phyloP scores from a whole-genome alignment of 2,888 invertebrate species.

The Temnothorax ravouxi region DNA sequence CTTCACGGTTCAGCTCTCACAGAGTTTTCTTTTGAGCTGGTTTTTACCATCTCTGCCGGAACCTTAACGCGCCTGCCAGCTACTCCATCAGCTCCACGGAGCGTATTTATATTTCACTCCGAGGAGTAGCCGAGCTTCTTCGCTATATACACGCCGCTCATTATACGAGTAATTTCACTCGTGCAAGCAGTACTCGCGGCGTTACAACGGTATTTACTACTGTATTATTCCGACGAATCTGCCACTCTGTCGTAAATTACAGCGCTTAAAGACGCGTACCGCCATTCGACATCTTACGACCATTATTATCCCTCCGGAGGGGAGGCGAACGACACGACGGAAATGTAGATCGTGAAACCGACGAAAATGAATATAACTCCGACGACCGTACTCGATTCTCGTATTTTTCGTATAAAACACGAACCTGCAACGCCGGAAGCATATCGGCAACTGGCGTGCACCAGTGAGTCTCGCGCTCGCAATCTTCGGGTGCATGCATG shows the following conservation, averaged over 20 bases:
- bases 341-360: slow-evolving; percentile 20
- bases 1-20: slow-evolving; percentile 51
- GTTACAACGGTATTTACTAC: slow-evolving; percentile 15
- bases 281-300: slow-evolving; percentile 23
- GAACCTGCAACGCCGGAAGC: background rate
- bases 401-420: slow-evolving; percentile 20
- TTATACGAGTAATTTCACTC: slow-evolving; percentile 53
- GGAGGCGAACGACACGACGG: background rate
- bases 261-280: slow-evolving; percentile 33
- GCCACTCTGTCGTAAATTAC: slow-evolving; percentile 39
- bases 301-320: slow-evolving; percentile 18
- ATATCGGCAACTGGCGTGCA: background rate
- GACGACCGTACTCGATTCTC: background rate
- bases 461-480: background rate
- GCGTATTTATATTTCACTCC: slow-evolving; percentile 49
- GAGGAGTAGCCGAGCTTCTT: slow-evolving; percentile 28
- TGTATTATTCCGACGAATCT: slow-evolving; percentile 45
- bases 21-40: slow-evolving; percentile 47
- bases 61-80: slow-evolving; percentile 32
- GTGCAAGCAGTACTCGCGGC: slow-evolving; percentile 24
- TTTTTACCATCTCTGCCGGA: slow-evolving; percentile 30
- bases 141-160: slow-evolving; percentile 26
- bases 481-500: background rate
- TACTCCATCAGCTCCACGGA: slow-evolving; percentile 38
- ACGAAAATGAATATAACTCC: background rate